A percentile compares a stretch with the other conserved stretches of the same genome.
These are phyloP conservation scores for Asbolus verrucosus DNA, from an alignment of 1,140 invertebrate species.

Conservation along the genomic window DNA sequence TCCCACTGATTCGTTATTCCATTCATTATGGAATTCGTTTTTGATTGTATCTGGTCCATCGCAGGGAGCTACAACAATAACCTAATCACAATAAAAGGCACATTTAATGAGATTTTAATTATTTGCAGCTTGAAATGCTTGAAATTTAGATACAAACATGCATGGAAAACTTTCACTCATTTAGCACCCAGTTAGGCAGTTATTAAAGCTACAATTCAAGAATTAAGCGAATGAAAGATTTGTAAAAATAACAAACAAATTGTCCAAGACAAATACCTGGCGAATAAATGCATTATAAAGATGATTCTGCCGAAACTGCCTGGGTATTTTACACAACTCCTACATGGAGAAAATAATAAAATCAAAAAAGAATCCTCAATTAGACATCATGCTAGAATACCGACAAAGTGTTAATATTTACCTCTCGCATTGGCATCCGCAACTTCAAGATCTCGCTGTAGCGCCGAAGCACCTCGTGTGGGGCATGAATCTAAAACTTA, in stretches of 20 bases:
- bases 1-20: conserved; percentile 72
- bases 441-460: conserved; percentile 96
- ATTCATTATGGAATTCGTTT: conserved; percentile 72
- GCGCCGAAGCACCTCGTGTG: conserved; percentile 84
- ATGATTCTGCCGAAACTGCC: conserved; percentile 58
- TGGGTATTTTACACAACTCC: conserved; percentile 61
- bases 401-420: conserved; percentile 61
- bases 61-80: conserved; percentile 72
- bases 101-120: neutral
- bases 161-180: too few species aligned
- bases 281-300: conserved; percentile 59
- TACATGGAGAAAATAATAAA: conserved; percentile 53
- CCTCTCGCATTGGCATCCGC: conserved; percentile 93
- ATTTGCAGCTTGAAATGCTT: neutral
- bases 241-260: too few species aligned
- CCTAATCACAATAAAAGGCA: neutral
- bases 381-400: too few species aligned
- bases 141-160: too few species aligned
- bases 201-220: too few species aligned
- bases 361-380: conserved; percentile 11
- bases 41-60: conserved; percentile 70
- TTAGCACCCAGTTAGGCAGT: too few species aligned
- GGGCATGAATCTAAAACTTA: conserved; percentile 81
- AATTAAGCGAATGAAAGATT: too few species aligned
- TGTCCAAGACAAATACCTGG: conserved; percentile 65